phyloP scores from a whole-genome alignment of 2,797 vertebrate genomes.

The Rhinogobio ventralis region DNA sequence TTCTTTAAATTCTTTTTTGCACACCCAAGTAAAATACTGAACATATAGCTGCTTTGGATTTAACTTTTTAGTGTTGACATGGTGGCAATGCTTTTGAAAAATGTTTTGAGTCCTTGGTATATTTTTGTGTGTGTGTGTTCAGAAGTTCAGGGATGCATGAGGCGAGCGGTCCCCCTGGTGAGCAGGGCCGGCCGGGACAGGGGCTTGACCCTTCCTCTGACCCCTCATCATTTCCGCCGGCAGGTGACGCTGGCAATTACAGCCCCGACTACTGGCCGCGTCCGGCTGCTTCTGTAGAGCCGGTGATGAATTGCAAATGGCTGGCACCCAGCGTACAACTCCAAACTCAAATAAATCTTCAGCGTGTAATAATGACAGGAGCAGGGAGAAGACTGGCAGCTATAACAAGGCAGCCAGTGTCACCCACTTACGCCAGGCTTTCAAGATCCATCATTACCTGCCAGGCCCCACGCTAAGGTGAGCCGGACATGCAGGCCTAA shows the following conservation, averaged over 20 bases:
- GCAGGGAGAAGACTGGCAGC: constrained; percentile 86
- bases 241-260: constrained; percentile 89
- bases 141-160: constrained; percentile 36
- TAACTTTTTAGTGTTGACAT: not conserved
- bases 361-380: constrained; percentile 90
- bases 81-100: constrained; percentile 15
- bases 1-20: not conserved
- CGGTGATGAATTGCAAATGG: constrained; percentile 91
- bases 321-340: constrained; percentile 81
- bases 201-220: constrained; percentile 72
- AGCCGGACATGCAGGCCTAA: constrained; percentile 83
- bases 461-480: constrained; percentile 77
- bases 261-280: constrained; percentile 76
- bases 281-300: constrained; percentile 80
- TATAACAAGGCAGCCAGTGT: constrained; percentile 91
- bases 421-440: constrained; percentile 83
- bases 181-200: constrained; percentile 50
- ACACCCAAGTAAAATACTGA: not conserved
- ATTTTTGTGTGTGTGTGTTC: constrained; percentile 4
- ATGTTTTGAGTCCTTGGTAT: not conserved
- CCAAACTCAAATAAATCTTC: constrained; percentile 93
- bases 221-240: constrained; percentile 85
- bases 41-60: not conserved
- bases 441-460: constrained; percentile 91
- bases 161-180: constrained; percentile 39